phyloP scores from a whole-genome alignment of 2,888 invertebrate species.

The Idaea biselata region DNA sequence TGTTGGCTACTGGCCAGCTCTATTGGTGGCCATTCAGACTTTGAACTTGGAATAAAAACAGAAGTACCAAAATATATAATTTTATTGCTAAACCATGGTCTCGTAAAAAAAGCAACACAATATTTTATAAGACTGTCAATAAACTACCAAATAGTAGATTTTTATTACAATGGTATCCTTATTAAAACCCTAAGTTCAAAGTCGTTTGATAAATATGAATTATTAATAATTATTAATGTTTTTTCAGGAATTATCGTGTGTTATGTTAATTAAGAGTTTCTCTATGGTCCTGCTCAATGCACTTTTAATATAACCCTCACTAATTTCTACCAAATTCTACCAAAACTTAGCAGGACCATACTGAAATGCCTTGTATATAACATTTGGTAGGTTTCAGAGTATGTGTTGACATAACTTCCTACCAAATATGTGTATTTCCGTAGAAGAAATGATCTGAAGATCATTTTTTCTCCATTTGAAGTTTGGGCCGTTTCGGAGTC shows the following conservation, averaged over 20 bases:
- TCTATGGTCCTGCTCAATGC: slow-evolving; percentile 57
- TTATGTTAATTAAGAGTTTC: slow-evolving; percentile 64
- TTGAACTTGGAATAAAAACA: slow-evolving; percentile 36
- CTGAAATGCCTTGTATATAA: slow-evolving; percentile 76
- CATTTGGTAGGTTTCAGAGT: slow-evolving; percentile 70
- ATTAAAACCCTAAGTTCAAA: slow-evolving; percentile 40
- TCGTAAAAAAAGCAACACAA: no score
- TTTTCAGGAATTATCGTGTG: slow-evolving; percentile 72
- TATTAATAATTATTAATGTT: slow-evolving; percentile 55
- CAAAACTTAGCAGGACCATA: slow-evolving; percentile 42
- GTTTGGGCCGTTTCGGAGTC: slow-evolving; percentile 28
- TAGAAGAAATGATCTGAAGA: slow-evolving; percentile 27
- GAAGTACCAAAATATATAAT: background rate
- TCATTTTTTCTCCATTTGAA: slow-evolving; percentile 31
- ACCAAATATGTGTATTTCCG: slow-evolving; percentile 59
- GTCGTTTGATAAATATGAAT: slow-evolving; percentile 46
- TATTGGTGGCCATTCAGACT: slow-evolving; percentile 43
- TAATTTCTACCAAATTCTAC: background rate
- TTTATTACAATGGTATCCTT: background rate
- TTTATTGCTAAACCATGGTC: no score
- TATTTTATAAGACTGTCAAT: no score
- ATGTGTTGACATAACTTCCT: slow-evolving; percentile 63
- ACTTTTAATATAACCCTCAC: slow-evolving; percentile 25
- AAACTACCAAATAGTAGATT: slow-evolving; percentile 1
- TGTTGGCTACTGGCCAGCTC: slow-evolving; percentile 42